Base-by-base conservation (phyloP, 1,140 invertebrate species). In the Nebria ingens region DNA sequence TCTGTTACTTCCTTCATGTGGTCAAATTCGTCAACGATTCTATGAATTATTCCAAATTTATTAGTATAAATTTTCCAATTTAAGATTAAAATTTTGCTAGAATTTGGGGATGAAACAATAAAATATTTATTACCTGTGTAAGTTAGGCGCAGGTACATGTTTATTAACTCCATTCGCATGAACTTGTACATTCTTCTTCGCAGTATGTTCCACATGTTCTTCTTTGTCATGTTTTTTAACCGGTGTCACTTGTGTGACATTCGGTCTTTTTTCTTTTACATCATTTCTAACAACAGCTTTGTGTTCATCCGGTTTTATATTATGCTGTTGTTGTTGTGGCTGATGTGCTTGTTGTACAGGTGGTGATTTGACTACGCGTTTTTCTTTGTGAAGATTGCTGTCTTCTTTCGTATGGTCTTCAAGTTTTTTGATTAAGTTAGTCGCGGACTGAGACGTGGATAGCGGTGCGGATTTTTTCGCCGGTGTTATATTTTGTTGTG, bases 1-100 rank as follows among this genome's bases (percentile, higher is more conserved):
- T 84, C 81, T 1, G 82, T 83, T 21, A 81, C 82, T 67, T 86
- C 83, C 61, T 85, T 80, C 68, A 90, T 77, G 59, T 76, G 72
- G 58, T 82, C 80, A 29, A 82, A 68, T 52, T 77, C 75, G 55
- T 79, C 76, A 21, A 63, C 70, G 51, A 34, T n/a, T 34, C 25
- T 34, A n/a, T 34, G n/a, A 34, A n/a, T 9, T 9, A 34, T 34
- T 34, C 6, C 25, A 34, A n/a, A n/a, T n/a, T n/a, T n/a, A n/a
- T n/a, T n/a, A n/a, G n/a, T n/a, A n/a, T n/a, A n/a, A n/a, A n/a
- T n/a, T n/a, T n/a, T n/a, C n/a, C n/a, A n/a, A n/a, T n/a, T n/a
- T n/a, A n/a, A n/a, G n/a, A n/a, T n/a, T n/a, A n/a, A n/a, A n/a
- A n/a, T n/a, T n/a, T n/a, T n/a, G n/a, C n/a, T n/a, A n/a, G n/a